A percentile compares a stretch with the other conserved stretches of the same genome.
phyloP scores from a whole-genome alignment of 2,888 invertebrate genomes.

The Branchinecta sandiegonensis region DNA sequence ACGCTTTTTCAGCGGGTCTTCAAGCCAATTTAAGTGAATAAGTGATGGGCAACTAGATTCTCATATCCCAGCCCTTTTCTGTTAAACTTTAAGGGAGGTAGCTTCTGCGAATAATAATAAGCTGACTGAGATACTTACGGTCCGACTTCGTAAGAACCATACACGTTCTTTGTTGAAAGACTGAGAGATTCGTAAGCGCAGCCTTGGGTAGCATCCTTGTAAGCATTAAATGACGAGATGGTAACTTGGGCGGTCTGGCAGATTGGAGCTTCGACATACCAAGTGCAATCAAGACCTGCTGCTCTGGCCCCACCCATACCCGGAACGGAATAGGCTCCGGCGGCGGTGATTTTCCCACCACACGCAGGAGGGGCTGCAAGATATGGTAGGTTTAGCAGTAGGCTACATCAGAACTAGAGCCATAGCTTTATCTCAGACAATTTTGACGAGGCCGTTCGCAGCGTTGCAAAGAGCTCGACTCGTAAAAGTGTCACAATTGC shows the following conservation, averaged over 20 bases:
- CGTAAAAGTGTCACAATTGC: too few species aligned
- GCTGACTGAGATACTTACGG: neutral
- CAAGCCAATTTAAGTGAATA: too few species aligned
- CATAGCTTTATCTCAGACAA: too few species aligned
- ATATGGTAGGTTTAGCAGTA: neutral
- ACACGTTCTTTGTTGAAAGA: neutral
- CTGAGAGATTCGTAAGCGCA: neutral
- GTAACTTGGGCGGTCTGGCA: neutral
- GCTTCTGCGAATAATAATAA: neutral
- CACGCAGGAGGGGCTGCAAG: neutral
- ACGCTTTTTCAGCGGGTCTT: too few species aligned
- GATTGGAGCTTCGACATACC: neutral
- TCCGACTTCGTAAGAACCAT: neutral
- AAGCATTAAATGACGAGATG: neutral
- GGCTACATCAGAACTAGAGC: too few species aligned
- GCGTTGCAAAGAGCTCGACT: too few species aligned
- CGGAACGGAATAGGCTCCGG: neutral
- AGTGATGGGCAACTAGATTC: too few species aligned
- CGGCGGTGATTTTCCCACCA: conserved; percentile 6
- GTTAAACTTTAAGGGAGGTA: too few species aligned
- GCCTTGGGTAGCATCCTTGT: neutral
- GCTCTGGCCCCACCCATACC: neutral
- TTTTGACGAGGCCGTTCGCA: too few species aligned
- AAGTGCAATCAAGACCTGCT: conserved; percentile 9
- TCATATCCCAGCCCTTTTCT: too few species aligned